A percentile compares a stretch with the other conserved stretches of the same genome.
phyloP scores from a whole-genome alignment of 2,113 vertebrate species.

The Falcunculus frontatus region DNA sequence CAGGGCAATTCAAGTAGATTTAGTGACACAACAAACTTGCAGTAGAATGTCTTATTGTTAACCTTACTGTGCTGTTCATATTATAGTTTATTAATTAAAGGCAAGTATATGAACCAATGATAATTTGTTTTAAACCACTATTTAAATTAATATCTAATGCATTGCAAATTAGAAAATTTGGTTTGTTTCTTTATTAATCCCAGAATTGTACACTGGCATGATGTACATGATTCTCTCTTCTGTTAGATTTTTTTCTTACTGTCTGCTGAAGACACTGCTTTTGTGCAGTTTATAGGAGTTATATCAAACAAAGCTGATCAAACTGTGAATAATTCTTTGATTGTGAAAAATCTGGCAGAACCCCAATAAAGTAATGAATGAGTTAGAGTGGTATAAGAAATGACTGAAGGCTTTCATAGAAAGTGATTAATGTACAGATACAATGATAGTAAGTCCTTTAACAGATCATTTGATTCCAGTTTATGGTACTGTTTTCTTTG shows the following conservation, averaged over 20 bases:
- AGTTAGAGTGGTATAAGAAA: constrained; percentile 10
- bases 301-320: neutral
- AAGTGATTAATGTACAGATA: constrained; percentile 15
- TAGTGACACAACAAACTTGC: neutral
- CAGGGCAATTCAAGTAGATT: neutral
- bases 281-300: neutral
- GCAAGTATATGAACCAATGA: neutral
- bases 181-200: neutral
- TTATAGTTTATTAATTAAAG: neutral
- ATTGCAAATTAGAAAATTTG: neutral
- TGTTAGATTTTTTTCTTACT: neutral
- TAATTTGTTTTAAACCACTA: neutral
- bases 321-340: constrained; percentile 18
- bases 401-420: constrained; percentile 3
- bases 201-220: neutral
- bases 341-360: constrained; percentile 11
- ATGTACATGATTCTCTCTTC: neutral
- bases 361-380: neutral
- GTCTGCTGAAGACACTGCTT: neutral
- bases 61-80: neutral
- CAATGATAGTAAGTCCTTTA: constrained; percentile 4
- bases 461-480: neutral
- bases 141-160: neutral
- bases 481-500: constrained; percentile 31
- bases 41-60: neutral